Percentiles rank a stretch among this genome's conserved stretches.
Conservation (phyloP, 23 tunicate genomes). For the Phallusia fumigata region DNA sequence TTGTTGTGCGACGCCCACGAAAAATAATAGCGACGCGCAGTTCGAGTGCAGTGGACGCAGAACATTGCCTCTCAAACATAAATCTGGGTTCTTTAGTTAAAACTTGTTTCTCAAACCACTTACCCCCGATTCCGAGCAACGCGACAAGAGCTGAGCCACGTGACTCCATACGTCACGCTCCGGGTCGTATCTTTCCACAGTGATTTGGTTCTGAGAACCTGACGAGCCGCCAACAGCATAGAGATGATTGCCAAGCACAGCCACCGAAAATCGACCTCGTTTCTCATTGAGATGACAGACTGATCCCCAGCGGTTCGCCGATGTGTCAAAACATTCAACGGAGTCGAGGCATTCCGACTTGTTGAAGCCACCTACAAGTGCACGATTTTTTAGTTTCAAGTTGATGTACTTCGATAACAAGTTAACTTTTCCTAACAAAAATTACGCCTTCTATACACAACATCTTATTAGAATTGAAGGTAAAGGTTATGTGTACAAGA, state of each 20-base stretch:
- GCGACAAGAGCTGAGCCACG: conserved; percentile 39
- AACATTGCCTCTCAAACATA: too few species aligned
- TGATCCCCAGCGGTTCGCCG: conserved; percentile 43
- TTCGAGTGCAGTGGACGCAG: too few species aligned
- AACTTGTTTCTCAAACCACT: too few species aligned
- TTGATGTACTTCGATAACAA: too few species aligned
- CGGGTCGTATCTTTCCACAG: conserved; percentile 69
- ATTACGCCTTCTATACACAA: too few species aligned
- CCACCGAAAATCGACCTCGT: conserved; percentile 70
- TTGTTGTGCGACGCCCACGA: too few species aligned
- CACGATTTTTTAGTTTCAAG: too few species aligned
- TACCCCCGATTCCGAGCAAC: conserved; percentile 66
- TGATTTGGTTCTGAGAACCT: conserved; percentile 62
- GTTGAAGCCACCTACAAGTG: conserved; percentile 66
- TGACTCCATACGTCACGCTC: conserved; percentile 45
- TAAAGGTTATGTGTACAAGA: too few species aligned
- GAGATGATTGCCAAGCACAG: conserved; percentile 49
- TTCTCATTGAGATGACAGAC: conserved; percentile 52
- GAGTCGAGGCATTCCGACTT: conserved; percentile 76
- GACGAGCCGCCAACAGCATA: conserved; percentile 84
- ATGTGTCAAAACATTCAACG: conserved; percentile 61
- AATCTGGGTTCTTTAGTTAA: too few species aligned
- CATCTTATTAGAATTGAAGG: too few species aligned
- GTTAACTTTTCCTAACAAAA: too few species aligned
- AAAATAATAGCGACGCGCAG: too few species aligned